These are phyloP conservation scores for Sesamia inferens DNA, from an alignment of 2,888 invertebrate genomes.

Conservation along the genomic window DNA sequence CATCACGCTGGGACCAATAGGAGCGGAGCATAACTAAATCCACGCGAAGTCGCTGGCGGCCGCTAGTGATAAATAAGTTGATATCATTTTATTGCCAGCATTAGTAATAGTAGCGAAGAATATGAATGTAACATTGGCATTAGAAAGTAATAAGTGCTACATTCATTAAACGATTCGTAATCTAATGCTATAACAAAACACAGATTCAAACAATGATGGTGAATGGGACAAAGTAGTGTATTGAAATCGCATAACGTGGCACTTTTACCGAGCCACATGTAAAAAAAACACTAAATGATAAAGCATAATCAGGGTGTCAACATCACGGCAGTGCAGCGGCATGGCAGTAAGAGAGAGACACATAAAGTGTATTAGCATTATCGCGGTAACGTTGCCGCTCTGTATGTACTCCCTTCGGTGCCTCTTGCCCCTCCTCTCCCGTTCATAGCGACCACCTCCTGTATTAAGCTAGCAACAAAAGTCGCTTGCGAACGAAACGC, in stretches of 20 bases:
- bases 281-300: slow-evolving; percentile 24
- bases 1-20: too few species aligned
- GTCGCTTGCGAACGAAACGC: slow-evolving; percentile 72
- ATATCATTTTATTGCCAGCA: slow-evolving; percentile 15
- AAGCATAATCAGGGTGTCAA: slow-evolving; percentile 55
- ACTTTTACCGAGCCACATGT: slow-evolving; percentile 32
- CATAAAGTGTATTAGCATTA: slow-evolving; percentile 80
- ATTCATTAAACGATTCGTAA: slow-evolving; percentile 42
- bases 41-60: too few species aligned
- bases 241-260: slow-evolving; percentile 39
- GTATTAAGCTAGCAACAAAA: slow-evolving; percentile 76
- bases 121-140: slow-evolving; percentile 52
- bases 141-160: slow-evolving; percentile 46
- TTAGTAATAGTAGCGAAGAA: slow-evolving; percentile 22
- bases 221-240: slow-evolving; percentile 32
- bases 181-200: slow-evolving; percentile 31
- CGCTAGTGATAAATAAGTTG: slow-evolving; percentile 17
- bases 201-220: slow-evolving; percentile 39
- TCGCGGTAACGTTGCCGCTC: slow-evolving; percentile 80
- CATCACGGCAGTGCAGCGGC: slow-evolving; percentile 53
- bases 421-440: slow-evolving; percentile 84
- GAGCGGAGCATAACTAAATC: too few species aligned
- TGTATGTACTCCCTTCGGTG: slow-evolving; percentile 82
- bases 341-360: slow-evolving; percentile 72
- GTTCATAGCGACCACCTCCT: slow-evolving; percentile 77